Evolutionary conservation across 2,797 vertebrate genomes (phyloP).

Genomic region (Neopelma chrysocephalum): DNA sequence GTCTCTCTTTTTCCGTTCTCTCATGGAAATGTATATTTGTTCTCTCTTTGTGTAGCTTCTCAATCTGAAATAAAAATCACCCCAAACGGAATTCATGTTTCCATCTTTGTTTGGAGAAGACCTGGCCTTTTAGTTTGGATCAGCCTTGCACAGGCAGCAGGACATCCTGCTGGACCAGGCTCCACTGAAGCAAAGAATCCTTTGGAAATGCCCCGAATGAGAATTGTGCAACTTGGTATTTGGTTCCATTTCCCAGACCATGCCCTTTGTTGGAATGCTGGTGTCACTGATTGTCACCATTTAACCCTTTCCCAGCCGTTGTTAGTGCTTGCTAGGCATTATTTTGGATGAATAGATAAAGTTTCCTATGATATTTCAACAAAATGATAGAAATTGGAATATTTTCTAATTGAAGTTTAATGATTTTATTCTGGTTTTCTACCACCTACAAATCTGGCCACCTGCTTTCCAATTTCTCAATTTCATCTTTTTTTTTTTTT

Average conservation of each 20-base stretch:
- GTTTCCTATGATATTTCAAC: not conserved
- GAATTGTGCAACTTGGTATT: not conserved
- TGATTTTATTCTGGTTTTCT: not conserved
- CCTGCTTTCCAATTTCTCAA: not conserved
- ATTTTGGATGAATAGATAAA: not conserved
- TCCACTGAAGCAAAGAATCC: not conserved
- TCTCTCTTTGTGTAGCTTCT: constrained; percentile 37
- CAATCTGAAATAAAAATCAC: constrained; percentile 58
- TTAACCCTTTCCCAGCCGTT: not conserved
- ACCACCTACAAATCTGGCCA: not conserved
- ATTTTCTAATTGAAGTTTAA: not conserved
- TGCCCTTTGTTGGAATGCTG: not conserved
- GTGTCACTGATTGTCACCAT: not conserved
- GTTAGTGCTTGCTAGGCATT: not conserved
- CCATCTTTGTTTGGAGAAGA: not conserved
- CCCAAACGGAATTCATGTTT: not conserved
- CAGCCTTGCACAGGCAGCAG: not conserved
- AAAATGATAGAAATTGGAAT: not conserved
- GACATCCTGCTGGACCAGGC: not conserved
- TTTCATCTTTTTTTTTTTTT: not conserved
- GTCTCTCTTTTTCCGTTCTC: not conserved
- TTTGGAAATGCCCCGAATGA: not conserved
- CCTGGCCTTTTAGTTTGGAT: not conserved
- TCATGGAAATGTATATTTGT: constrained; percentile 7
- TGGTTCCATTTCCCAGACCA: rapidly evolving